A percentile compares a stretch with the other conserved stretches of the same genome.
These are phyloP conservation scores for Leuciscus idus DNA, from an alignment of 2,113 vertebrate genomes.

Conservation along the genomic window DNA sequence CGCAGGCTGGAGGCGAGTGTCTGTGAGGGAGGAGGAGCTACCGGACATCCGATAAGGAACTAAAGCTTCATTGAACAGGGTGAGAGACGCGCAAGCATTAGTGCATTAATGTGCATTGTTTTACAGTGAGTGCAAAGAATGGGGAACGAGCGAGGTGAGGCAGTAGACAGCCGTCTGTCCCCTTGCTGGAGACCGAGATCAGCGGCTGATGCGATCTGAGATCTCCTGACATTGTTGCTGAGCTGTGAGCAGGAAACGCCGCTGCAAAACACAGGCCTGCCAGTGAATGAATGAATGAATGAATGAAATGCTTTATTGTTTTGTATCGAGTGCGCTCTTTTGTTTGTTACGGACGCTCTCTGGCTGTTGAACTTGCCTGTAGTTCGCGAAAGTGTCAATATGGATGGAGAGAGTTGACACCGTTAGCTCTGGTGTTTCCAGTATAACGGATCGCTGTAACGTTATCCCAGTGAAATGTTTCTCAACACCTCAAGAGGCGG, in stretches of 20 bases:
- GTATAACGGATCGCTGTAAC: neutral
- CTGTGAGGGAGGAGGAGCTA: constrained; percentile 38
- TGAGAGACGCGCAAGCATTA: constrained; percentile 58
- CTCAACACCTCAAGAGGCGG: neutral
- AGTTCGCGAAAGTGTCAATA: constrained; percentile 3
- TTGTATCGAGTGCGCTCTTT: neutral
- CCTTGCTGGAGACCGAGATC: constrained; percentile 48
- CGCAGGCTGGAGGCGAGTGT: neutral
- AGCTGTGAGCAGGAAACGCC: constrained; percentile 66
- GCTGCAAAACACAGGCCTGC: constrained; percentile 61
- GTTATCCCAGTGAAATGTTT: neutral
- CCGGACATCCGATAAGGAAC: constrained; percentile 65
- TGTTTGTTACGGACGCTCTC: neutral
- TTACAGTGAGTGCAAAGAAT: neutral
- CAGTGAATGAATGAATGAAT: constrained; percentile 43
- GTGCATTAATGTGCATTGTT: neutral
- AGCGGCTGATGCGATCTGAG: constrained; percentile 58
- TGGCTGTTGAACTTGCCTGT: neutral
- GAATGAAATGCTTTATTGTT: constrained; percentile 32
- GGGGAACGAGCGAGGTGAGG: neutral
- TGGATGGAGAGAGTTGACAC: neutral
- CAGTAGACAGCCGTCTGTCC: neutral
- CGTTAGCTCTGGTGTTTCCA: constrained; percentile 6
- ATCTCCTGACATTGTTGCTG: constrained; percentile 55
- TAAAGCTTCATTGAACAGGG: constrained; percentile 62